These are phyloP conservation scores for Caenorhabditis japonica DNA, from an alignment of 2,888 invertebrate genomes.

Conservation along the genomic window DNA sequence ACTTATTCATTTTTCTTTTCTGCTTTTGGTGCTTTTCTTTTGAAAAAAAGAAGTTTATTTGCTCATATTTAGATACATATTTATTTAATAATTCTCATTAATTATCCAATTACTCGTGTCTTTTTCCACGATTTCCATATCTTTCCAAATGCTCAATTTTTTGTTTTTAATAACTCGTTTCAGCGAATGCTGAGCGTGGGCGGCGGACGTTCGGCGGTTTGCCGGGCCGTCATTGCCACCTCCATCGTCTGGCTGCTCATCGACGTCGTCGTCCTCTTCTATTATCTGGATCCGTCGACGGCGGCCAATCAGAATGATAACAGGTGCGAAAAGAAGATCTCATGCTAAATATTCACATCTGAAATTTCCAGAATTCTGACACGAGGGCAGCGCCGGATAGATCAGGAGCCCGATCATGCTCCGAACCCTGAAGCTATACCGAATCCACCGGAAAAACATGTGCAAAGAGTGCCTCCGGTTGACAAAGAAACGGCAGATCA, in stretches of 20 bases:
- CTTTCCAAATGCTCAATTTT: not conserved
- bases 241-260: conserved; percentile 76
- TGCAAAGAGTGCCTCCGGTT: conserved; percentile 25
- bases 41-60: too few relatives aligned
- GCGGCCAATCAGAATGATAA: conserved; percentile 25
- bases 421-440: not conserved
- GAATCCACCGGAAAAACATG: conserved; percentile 10
- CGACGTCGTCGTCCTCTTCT: conserved; percentile 74
- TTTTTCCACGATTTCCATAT: conserved; percentile 2
- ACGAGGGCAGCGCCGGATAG: conserved; percentile 39
- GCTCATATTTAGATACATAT: too few relatives aligned
- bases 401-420: conserved; percentile 4
- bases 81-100: too few relatives aligned
- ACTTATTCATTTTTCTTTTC: conserved; percentile 1
- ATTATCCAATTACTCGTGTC: not conserved
- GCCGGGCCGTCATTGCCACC: conserved; percentile 75
- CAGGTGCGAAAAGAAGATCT: conserved; percentile 12
- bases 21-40: conserved; percentile 16
- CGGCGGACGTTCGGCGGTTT: conserved; percentile 71
- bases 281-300: conserved; percentile 70
- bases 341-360: not conserved
- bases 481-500: conserved; percentile 26
- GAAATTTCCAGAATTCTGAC: conserved; percentile 31
- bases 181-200: conserved; percentile 43
- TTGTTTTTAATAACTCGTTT: too few relatives aligned